These are phyloP conservation scores for Ecdyonurus torrentis DNA, from an alignment of 2,888 invertebrate genomes.

Conservation along the genomic window DNA sequence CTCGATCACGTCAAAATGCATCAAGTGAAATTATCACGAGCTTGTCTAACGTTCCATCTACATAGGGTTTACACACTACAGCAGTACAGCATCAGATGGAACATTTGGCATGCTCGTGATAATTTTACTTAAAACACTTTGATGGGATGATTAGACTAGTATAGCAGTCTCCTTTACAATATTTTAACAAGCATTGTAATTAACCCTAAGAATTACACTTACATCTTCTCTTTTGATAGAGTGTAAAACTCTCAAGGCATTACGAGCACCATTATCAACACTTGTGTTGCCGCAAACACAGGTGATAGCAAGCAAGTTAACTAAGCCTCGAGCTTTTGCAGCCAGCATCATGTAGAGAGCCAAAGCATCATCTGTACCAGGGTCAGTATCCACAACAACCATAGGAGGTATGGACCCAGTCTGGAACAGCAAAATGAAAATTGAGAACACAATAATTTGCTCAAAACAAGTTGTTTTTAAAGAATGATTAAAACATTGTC, in stretches of 20 bases:
- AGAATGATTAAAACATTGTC: too few species aligned
- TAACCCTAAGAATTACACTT: neutral
- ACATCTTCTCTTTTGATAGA: slow-evolving; percentile 14
- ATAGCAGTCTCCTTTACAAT: too few species aligned
- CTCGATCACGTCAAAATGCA: neutral
- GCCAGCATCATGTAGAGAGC: slow-evolving; percentile 18
- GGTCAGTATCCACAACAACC: slow-evolving; percentile 21
- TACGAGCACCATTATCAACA: slow-evolving; percentile 23
- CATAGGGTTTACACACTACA: neutral
- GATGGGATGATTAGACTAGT: neutral
- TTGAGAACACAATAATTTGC: too few species aligned
- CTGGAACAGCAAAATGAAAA: too few species aligned
- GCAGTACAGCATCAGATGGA: neutral
- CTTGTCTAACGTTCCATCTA: too few species aligned
- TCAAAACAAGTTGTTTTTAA: too few species aligned
- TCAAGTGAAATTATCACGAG: too few species aligned
- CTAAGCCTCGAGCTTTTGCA: slow-evolving; percentile 17
- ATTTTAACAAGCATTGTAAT: neutral
- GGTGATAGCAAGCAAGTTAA: slow-evolving; percentile 29
- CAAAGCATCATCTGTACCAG: slow-evolving; percentile 22
- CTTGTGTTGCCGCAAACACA: slow-evolving; percentile 27
- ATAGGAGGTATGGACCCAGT: too few species aligned
- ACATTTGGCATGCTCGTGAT: neutral
- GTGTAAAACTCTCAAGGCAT: slow-evolving; percentile 24
- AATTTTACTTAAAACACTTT: too few species aligned